A percentile compares a stretch with the other conserved stretches of the same genome.
Conservation (phyloP, 2,113 vertebrate genomes). For the Platycercus adscitus region DNA sequence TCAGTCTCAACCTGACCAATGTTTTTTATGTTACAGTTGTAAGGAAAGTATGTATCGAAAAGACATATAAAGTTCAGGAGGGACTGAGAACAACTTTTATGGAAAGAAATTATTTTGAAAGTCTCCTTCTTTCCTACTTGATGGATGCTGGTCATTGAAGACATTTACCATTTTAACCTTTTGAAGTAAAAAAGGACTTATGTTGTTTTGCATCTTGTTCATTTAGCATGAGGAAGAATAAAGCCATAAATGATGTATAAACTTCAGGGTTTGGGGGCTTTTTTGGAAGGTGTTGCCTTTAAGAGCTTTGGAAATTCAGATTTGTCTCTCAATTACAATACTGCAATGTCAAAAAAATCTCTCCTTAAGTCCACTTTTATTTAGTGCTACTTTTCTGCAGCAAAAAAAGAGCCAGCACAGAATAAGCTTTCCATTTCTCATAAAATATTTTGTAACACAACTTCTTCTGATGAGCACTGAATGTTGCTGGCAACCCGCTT, state of each 20-base stretch:
- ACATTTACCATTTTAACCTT: neutral
- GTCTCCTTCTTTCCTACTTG: neutral
- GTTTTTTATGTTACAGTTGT: neutral
- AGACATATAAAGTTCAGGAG: neutral
- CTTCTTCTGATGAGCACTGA: neutral
- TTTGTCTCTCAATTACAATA: neutral
- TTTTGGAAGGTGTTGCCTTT: neutral
- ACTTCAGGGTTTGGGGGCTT: neutral
- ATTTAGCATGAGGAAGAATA: neutral
- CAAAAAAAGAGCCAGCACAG: neutral
- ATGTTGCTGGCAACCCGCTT: constrained; percentile 20
- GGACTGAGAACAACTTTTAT: neutral
- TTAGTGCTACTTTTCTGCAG: neutral
- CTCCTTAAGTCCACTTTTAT: neutral
- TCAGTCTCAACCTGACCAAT: neutral
- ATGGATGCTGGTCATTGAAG: neutral
- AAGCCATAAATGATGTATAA: neutral
- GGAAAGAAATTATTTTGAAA: neutral
- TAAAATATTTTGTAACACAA: constrained; percentile 6
- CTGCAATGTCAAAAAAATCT: neutral
- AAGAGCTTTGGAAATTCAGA: neutral
- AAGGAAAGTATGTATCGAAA: neutral
- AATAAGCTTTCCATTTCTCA: neutral
- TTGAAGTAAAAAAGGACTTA: neutral
- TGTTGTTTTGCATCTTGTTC: neutral